phyloP scores from a whole-genome alignment of 2,888 invertebrate species.

The Hirtodrosophila histrioides region DNA sequence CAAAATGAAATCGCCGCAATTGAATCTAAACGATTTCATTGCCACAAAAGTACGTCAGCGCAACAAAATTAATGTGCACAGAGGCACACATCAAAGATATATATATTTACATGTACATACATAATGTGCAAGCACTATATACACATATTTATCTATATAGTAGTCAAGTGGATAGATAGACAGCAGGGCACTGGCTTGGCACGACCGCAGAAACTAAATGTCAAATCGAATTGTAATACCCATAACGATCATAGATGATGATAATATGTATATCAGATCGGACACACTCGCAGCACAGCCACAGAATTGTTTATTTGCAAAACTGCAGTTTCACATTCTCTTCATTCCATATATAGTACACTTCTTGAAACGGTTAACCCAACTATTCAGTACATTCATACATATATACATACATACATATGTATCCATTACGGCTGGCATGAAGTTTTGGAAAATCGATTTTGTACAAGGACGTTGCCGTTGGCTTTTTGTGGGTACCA shows the following conservation, averaged over 20 bases:
- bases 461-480: constrained; percentile 81
- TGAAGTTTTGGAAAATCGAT: constrained; percentile 83
- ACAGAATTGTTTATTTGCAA: constrained; percentile 14
- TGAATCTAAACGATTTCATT: constrained; percentile 78
- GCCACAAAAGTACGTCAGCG: constrained; percentile 70
- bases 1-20: constrained; percentile 77
- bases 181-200: background rate
- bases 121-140: constrained; percentile 19
- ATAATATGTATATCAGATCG: constrained; percentile 5
- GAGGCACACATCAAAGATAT: constrained; percentile 5
- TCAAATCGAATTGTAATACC: constrained; percentile 53
- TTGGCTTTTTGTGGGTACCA: constrained; percentile 34
- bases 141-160: constrained; percentile 8
- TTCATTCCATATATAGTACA: background rate
- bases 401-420: constrained; percentile 15
- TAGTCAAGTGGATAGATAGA: constrained; percentile 12
- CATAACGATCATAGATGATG: constrained; percentile 11
- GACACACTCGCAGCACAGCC: constrained; percentile 20
- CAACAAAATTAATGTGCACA: constrained; percentile 44
- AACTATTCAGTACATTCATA: constrained; percentile 35
- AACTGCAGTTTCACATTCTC: constrained; percentile 10
- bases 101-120: constrained; percentile 3
- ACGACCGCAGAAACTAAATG: constrained; percentile 24
- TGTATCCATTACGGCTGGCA: constrained; percentile 67
- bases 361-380: constrained; percentile 23